These are phyloP conservation scores for Acheta domesticus DNA, from an alignment of 2,888 invertebrate species.

Conservation along the genomic window DNA sequence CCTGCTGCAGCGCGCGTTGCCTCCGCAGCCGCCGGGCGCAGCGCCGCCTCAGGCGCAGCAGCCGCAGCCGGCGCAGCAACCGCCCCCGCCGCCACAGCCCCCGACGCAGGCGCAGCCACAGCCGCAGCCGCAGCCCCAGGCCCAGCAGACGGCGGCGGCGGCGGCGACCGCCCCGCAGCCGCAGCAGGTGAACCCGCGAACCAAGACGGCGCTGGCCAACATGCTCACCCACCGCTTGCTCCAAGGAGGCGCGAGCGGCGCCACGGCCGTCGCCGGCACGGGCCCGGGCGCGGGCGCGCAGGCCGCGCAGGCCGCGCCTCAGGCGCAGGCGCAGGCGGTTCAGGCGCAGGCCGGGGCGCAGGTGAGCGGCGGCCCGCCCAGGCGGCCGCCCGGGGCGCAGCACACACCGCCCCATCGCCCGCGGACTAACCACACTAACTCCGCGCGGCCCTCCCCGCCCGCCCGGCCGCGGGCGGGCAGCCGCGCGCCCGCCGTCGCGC, in stretches of 20 bases:
- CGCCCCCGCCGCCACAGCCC: neutral
- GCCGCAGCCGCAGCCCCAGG: slow-evolving; percentile 23
- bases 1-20: neutral
- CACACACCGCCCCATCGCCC: slow-evolving; percentile 22
- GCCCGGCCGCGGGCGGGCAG: too few species aligned
- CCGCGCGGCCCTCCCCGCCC: neutral
- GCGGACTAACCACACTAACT: slow-evolving; percentile 28
- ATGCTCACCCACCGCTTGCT: slow-evolving; percentile 80
- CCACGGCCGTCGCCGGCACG: slow-evolving; percentile 62
- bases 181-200: slow-evolving; percentile 76
- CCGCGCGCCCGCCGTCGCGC: neutral
- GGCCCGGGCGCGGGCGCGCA: slow-evolving; percentile 52
- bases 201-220: slow-evolving; percentile 92
- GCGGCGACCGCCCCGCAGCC: slow-evolving; percentile 28
- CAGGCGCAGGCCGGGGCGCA: slow-evolving; percentile 41
- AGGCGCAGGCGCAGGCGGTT: slow-evolving; percentile 54
- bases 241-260: slow-evolving; percentile 44
- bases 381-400: slow-evolving; percentile 42
- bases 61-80: slow-evolving; percentile 25
- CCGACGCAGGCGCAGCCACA: slow-evolving; percentile 27
- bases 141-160: neutral
- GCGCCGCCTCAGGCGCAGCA: neutral
- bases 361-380: slow-evolving; percentile 24
- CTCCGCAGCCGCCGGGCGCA: neutral
- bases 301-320: slow-evolving; percentile 46